phyloP scores from a whole-genome alignment of 2,797 vertebrate species.

The Chaetophractus vellerosus region DNA sequence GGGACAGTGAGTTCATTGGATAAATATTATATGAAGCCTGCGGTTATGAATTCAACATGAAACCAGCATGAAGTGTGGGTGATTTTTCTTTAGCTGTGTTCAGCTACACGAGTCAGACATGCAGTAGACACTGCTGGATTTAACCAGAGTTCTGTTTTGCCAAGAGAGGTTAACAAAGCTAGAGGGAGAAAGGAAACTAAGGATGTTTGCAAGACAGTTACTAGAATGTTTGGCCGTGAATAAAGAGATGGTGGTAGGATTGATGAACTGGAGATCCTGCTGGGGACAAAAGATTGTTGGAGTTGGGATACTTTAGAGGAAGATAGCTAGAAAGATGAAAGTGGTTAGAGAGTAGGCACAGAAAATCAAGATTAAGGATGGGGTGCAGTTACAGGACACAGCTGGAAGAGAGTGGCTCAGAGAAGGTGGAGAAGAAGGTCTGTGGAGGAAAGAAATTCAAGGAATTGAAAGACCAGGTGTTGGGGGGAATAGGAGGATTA shows the following conservation, averaged over 20 bases:
- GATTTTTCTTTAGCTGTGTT: not conserved
- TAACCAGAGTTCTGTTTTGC: not conserved
- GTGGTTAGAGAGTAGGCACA: not conserved
- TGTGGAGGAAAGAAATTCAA: not conserved
- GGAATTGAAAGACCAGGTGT: not conserved
- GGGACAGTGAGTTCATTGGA: not conserved
- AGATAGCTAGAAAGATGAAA: not conserved
- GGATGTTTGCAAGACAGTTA: not conserved
- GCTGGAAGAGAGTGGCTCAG: not conserved
- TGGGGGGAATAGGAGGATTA: not conserved
- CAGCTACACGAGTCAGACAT: not conserved
- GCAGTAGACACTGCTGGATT: not conserved
- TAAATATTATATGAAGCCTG: not conserved
- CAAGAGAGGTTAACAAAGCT: not conserved
- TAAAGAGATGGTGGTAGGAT: not conserved
- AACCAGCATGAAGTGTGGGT: constrained; percentile 28
- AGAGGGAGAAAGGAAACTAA: not conserved
- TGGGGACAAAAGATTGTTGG: not conserved
- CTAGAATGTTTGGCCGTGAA: not conserved
- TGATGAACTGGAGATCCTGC: not conserved
- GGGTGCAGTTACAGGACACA: not conserved
- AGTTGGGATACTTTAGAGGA: not conserved
- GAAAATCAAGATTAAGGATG: not conserved
- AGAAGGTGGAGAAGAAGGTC: not conserved
- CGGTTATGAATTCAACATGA: constrained; percentile 51